Percentiles rank a stretch among this genome's conserved stretches.
These are phyloP conservation scores for Plecotus auritus DNA, from an alignment of 2,113 vertebrate species.

Conservation along the genomic window DNA sequence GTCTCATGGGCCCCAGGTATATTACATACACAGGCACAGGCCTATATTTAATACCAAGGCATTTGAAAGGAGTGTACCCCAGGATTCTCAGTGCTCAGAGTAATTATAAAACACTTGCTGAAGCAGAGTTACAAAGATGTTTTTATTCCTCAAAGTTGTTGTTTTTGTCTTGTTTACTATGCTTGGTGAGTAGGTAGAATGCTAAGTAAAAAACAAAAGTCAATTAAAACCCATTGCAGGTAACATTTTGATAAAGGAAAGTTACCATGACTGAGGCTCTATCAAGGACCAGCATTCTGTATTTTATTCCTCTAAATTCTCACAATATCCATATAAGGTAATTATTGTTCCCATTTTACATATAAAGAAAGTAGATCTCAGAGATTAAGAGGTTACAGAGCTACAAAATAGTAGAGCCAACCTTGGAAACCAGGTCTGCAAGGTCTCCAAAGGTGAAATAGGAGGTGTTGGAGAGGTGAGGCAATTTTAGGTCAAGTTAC, in stretches of 20 bases:
- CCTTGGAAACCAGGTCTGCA: neutral
- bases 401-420: neutral
- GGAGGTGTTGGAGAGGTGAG: neutral
- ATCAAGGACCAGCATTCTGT: neutral
- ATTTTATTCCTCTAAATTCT: slow-evolving; percentile 2
- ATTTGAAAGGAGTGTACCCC: neutral
- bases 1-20: neutral
- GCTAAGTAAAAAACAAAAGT: neutral
- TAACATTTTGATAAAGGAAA: neutral
- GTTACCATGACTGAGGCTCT: neutral
- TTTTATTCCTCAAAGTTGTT: neutral
- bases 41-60: neutral
- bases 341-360: neutral
- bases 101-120: neutral
- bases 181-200: neutral
- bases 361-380: neutral
- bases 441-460: neutral
- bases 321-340: neutral
- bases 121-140: neutral
- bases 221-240: neutral
- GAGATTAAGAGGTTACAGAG: neutral
- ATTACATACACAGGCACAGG: neutral
- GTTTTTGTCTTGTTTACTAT: neutral
- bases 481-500: neutral
- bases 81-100: neutral